Conservation (phyloP, 64 coral and sea anemone species). For the Acropora tenuis region DNA sequence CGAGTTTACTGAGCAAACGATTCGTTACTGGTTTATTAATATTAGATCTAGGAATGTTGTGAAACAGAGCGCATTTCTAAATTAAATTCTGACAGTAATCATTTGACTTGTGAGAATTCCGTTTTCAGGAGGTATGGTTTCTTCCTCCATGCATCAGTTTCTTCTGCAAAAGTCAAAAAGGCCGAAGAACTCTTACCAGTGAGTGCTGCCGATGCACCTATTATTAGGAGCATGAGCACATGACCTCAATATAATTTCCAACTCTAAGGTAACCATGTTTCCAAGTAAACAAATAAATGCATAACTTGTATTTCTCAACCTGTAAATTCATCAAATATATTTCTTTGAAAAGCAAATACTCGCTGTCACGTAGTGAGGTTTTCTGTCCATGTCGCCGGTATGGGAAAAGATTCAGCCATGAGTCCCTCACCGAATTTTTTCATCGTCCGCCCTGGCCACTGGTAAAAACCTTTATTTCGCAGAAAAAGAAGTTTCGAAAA, state of each 20-base stretch:
- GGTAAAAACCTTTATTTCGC: background rate
- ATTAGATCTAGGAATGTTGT: background rate
- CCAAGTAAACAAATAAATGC: slow-evolving; percentile 55
- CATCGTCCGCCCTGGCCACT: background rate
- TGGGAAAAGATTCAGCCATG: background rate
- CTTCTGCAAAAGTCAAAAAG: background rate
- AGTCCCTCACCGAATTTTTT: background rate
- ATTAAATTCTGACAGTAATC: no score
- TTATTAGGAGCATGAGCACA: background rate
- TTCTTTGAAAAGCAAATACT: background rate
- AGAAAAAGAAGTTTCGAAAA: background rate
- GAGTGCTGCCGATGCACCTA: background rate
- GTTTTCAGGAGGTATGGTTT: background rate
- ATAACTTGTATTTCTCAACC: slow-evolving; percentile 42
- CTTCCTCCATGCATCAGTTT: background rate
- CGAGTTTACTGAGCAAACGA: background rate
- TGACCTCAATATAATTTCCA: background rate
- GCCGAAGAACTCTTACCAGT: background rate
- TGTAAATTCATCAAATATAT: slow-evolving; percentile 42
- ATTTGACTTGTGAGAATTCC: no score
- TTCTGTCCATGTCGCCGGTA: background rate
- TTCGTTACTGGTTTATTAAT: background rate
- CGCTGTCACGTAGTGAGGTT: slow-evolving; percentile 20
- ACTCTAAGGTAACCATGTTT: slow-evolving; percentile 18
- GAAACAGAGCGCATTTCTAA: no score